These are phyloP conservation scores for Atractosteus spatula DNA, from an alignment of 2,113 vertebrate genomes.

Conservation along the genomic window DNA sequence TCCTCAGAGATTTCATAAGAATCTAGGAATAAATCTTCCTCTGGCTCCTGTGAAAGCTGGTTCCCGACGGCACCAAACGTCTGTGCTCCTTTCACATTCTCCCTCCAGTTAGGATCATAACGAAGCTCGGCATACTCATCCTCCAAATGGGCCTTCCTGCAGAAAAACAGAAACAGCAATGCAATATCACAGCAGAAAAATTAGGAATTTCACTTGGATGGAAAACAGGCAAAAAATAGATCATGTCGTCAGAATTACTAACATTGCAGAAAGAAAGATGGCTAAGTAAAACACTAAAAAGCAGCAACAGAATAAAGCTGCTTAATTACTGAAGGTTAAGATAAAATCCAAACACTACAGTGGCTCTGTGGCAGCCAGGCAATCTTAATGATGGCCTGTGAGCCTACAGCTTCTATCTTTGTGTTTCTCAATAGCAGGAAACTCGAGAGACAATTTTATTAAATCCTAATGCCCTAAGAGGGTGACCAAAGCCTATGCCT, in stretches of 20 bases:
- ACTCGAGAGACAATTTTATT: constrained; percentile 15
- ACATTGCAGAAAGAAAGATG: too few species aligned
- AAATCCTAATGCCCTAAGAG: constrained; percentile 56
- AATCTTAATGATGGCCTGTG: too few species aligned
- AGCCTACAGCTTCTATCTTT: too few species aligned
- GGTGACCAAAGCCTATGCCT: constrained; percentile 57
- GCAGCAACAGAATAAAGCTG: too few species aligned
- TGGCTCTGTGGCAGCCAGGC: too few species aligned
- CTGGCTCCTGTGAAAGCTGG: constrained; percentile 8
- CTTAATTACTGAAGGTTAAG: too few species aligned
- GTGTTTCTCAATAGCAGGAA: neutral
- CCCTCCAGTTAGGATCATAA: constrained; percentile 74
- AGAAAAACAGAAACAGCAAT: constrained; percentile 25
- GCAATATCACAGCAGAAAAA: constrained; percentile 13
- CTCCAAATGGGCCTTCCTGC: constrained; percentile 31
- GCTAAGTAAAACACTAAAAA: too few species aligned
- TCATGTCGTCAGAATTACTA: too few species aligned
- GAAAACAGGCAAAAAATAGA: neutral
- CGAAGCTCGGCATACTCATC: constrained; percentile 63
- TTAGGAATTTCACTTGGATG: neutral
- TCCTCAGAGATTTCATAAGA: constrained; percentile 15
- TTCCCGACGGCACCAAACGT: constrained; percentile 12
- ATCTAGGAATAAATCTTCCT: constrained; percentile 9
- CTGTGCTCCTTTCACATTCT: constrained; percentile 27
- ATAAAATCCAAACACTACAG: too few species aligned